A percentile compares a stretch with the other conserved stretches of the same genome.
These are phyloP conservation scores for Drosophila suboccidentalis DNA, from an alignment of 2,888 invertebrate species.

Conservation along the genomic window DNA sequence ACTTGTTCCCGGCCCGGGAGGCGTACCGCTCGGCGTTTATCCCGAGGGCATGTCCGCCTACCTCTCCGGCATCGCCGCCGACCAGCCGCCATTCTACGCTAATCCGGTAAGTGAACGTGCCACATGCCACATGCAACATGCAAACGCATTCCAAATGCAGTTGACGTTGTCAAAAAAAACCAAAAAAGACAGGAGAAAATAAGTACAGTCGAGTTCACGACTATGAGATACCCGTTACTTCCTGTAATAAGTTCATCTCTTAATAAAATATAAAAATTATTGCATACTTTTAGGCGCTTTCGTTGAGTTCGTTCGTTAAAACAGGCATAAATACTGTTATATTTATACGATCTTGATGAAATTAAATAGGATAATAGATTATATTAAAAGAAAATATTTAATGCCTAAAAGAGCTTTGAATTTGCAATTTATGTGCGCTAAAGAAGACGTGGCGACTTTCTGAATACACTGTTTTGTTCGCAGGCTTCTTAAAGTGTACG, in stretches of 20 bases:
- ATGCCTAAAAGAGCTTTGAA: background rate
- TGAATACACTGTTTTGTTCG: no score
- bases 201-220: background rate
- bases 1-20: conserved; percentile 87
- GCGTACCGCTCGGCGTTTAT: conserved; percentile 93
- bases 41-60: conserved; percentile 94
- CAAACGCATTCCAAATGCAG: conserved; percentile 8
- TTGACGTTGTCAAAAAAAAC: conserved; percentile 10
- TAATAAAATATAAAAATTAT: no score
- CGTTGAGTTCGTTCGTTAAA: background rate
- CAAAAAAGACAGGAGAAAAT: background rate
- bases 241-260: background rate
- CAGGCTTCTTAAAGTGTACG: no score
- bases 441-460: no score
- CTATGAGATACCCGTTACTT: background rate
- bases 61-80: conserved; percentile 93
- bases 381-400: background rate
- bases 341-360: background rate
- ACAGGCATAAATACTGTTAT: background rate
- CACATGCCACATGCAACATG: conserved; percentile 14
- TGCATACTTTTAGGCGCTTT: background rate
- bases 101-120: conserved; percentile 89
- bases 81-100: conserved; percentile 94
- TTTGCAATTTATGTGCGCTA: no score
- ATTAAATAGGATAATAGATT: background rate